Base-by-base conservation (phyloP, 2,888 invertebrate genomes). In the Eupithecia exiguata region DNA sequence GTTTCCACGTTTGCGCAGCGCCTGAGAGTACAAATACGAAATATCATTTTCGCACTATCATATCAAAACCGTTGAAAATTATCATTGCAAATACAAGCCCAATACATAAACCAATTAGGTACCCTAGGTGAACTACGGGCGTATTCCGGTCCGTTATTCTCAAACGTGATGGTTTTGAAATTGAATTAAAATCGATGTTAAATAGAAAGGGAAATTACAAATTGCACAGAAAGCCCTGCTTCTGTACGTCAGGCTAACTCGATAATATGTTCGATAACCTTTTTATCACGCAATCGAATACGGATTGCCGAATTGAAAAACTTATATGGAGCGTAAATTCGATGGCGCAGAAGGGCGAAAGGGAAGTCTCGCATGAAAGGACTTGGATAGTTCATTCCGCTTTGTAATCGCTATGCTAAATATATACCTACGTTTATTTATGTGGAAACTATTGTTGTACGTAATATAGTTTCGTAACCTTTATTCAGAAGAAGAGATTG, bases 141-240 rank as follows among this genome's bases (percentile, higher is more conserved):
- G 58, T 25, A 58, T 58, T 69, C 62, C 30, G 16, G 62, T 36
- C 38, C 21, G 21, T 0, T 30, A 49, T 68, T 49, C 46, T 49
- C 25, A 72, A n/a, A n/a, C n/a, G n/a, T n/a, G n/a, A n/a, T n/a
- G n/a, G n/a, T n/a, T n/a, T n/a, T n/a, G n/a, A n/a, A n/a, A n/a
- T n/a, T n/a, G n/a, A n/a, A n/a, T n/a, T 63, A 65, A 71, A 74
- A 78, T 77, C 77, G 77, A 53, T 75, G 71, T 61, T 66, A 69
- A 74, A 74, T 75, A 75, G 80, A 81, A 77, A 74, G 78, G 74
- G 78, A 78, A 77, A 77, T 77, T 72, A 69, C 74, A 81, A 84
- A 83, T 81, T 80, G 78, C 62, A 77, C 76, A 78, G 80, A 82
- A 82, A 81, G 74, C 71, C 80, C 74, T 82, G 83, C 78, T 81